Evolutionary conservation across 2,797 vertebrate genomes (phyloP).

Genomic region (Darevskia mixta): DNA sequence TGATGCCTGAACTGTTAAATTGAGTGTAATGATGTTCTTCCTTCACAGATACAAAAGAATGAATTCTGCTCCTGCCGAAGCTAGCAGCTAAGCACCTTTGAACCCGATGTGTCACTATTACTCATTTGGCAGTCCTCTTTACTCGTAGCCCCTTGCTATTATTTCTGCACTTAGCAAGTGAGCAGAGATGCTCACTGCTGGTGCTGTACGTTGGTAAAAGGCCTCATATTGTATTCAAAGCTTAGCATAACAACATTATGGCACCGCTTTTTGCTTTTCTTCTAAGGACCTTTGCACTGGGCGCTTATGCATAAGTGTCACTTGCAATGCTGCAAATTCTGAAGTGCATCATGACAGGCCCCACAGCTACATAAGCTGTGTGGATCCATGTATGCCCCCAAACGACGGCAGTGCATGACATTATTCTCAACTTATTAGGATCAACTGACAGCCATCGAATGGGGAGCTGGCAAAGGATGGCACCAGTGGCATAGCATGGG

Average conservation of each 20-base stretch:
- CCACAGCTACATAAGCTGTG: no score
- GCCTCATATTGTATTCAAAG: not conserved
- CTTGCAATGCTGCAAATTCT: no score
- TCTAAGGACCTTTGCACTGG: not conserved
- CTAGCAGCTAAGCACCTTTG: not conserved
- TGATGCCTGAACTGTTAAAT: constrained; percentile 39
- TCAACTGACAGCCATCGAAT: no score
- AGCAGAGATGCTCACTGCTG: constrained; percentile 7
- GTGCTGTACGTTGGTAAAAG: not conserved
- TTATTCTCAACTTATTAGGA: no score
- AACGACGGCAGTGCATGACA: no score
- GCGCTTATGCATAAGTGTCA: not conserved
- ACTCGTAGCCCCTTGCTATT: not conserved
- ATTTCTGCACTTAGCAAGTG: constrained; percentile 38
- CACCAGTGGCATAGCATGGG: no score
- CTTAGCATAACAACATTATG: constrained; percentile 35
- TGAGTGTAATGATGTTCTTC: constrained; percentile 34
- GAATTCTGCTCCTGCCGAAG: not conserved
- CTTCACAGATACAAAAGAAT: constrained; percentile 2
- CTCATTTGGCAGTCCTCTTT: not conserved
- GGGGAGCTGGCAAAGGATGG: no score
- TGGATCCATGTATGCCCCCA: no score
- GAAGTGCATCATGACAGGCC: no score
- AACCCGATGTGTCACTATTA: constrained; percentile 18
- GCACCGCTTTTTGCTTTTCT: not conserved